Base-by-base conservation (phyloP, 2,888 invertebrate species). In the Heliconius erato region DNA sequence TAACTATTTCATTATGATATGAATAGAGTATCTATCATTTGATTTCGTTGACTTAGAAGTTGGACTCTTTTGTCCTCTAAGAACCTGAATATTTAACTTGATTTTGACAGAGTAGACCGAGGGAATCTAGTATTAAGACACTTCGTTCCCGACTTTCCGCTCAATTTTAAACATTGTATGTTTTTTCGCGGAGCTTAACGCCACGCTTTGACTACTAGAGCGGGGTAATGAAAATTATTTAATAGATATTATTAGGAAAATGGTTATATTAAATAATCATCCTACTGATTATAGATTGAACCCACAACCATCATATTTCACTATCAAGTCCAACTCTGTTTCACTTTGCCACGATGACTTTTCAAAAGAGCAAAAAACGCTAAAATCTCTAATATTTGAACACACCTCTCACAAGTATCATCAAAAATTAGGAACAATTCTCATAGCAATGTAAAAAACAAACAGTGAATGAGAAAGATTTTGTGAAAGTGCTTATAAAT, bases 401-500 rank as follows among this genome's bases (percentile, higher is more conserved):
- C 54, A 35, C 32, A 26, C 63, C 11, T 35, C 35, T n/a, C 16
- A 11, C 32, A 28, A 19, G 6, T 59, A 7, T n/a, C n/a, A 76
- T n/a, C 59, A 76, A 76, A 76, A 44, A 78, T 78, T 78, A 49
- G 23, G 14, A 67, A 67, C 67, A 78, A 78, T 72, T 81, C 68
- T 71, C 84, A 72, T 79, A 54, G 59, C 68, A 49, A 65, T 59
- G 68, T 79, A 83, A 82, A 82, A 85, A 81, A 82, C 77, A 81
- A 79, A 82, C 71, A 79, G 72, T 40, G 59, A 83, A 83, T 87
- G 86, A 85, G 86, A 86, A 87, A 85, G 84, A 85, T 82, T 80
- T n/a, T 59, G 84, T 79, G 88, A 88, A 87, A 88, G 87, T 84
- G 82, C 74, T 86, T 85, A 84, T 63, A 85, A 86, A 87, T 84